Percentiles rank a stretch among this genome's conserved stretches.
These are phyloP conservation scores for Hippoglossus hippoglossus DNA, from an alignment of 2,797 vertebrate species.

Conservation along the genomic window DNA sequence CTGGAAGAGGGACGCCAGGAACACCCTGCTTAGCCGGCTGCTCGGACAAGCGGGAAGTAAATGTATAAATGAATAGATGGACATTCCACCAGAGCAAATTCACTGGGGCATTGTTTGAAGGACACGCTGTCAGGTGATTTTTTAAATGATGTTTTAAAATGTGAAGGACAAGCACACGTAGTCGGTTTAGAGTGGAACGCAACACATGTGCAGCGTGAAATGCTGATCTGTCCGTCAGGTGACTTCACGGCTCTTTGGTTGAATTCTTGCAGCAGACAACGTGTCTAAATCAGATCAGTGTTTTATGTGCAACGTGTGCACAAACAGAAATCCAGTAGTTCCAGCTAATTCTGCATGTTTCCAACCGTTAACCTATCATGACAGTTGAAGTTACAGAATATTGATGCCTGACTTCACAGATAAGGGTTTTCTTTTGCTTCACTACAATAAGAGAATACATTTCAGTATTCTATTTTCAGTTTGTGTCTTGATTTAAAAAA, in stretches of 20 bases:
- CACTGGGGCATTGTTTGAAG: slow-evolving; percentile 35
- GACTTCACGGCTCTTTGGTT: not conserved
- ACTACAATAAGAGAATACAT: too few species aligned
- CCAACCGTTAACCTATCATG: too few species aligned
- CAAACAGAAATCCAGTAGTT: not conserved
- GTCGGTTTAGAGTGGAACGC: slow-evolving; percentile 12
- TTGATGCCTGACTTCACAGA: not conserved
- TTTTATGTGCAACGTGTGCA: not conserved
- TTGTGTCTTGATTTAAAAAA: too few species aligned
- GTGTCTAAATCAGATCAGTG: not conserved
- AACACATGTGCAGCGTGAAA: not conserved
- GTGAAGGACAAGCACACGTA: slow-evolving; percentile 7
- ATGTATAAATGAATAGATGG: not conserved
- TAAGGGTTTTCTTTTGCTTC: not conserved
- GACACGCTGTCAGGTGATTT: slow-evolving; percentile 19
- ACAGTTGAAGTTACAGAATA: not conserved
- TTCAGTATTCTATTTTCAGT: too few species aligned
- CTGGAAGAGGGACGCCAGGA: too few species aligned
- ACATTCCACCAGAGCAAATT: slow-evolving; percentile 5
- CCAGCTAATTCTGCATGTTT: too few species aligned
- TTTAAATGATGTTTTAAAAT: slow-evolving; percentile 29
- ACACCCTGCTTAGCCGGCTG: too few species aligned
- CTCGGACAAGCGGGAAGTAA: not conserved
- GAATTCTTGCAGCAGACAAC: not conserved
- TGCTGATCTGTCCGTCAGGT: slow-evolving; percentile 9